Conservation (phyloP, 2,888 invertebrate genomes). For the Malachius bipustulatus region DNA sequence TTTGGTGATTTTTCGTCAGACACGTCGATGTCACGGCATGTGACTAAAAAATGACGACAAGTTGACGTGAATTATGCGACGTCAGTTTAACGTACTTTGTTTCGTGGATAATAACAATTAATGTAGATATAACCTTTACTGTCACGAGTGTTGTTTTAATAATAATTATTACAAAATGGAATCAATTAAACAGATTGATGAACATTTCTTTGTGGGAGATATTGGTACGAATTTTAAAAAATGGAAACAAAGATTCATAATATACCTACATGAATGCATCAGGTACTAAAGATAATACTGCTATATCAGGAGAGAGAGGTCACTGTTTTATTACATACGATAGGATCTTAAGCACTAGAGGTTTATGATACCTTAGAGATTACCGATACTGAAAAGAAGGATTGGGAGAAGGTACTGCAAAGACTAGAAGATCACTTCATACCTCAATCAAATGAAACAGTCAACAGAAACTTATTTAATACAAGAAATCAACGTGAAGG, state of each 20-base stretch:
- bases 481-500: not conserved
- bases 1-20: too few species aligned
- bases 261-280: not conserved
- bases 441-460: not conserved
- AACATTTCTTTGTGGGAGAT: not conserved
- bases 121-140: too few species aligned
- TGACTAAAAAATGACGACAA: too few species aligned
- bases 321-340: not conserved
- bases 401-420: not conserved
- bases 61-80: too few species aligned
- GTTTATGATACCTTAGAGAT: conserved; percentile 1
- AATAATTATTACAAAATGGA: too few species aligned
- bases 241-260: conserved; percentile 1
- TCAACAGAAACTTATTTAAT: not conserved
- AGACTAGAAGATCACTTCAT: not conserved
- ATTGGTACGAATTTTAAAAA: not conserved
- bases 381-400: not conserved
- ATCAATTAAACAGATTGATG: not conserved
- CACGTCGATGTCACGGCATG: too few species aligned
- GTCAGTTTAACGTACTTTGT: too few species aligned
- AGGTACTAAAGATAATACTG: not conserved
- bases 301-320: not conserved
- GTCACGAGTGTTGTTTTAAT: too few species aligned
- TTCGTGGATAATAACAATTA: too few species aligned
- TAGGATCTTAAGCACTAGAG: not conserved